phyloP scores from a whole-genome alignment of 2,888 invertebrate genomes.

The Acleris sparsana region DNA sequence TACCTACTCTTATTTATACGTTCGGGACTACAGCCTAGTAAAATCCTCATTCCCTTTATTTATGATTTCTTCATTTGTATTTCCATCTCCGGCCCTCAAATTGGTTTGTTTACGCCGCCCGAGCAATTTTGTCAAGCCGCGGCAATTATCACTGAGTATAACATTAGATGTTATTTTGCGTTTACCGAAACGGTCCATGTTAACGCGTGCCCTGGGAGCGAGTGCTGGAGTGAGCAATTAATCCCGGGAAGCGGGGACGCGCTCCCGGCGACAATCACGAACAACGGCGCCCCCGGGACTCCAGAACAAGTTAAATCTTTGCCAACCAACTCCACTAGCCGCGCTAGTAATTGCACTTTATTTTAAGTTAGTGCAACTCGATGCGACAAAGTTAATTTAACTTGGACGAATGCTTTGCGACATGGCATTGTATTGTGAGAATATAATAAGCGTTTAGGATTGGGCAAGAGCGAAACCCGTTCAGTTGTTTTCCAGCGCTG shows the following conservation, averaged over 20 bases:
- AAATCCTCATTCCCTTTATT: constrained; percentile 2
- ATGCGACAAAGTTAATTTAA: constrained; percentile 34
- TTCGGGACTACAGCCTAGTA: not conserved
- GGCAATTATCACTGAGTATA: constrained; percentile 70
- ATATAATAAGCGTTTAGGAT: too few species aligned
- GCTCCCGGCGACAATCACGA: constrained; percentile 77
- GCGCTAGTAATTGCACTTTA: constrained; percentile 44
- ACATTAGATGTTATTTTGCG: constrained; percentile 76
- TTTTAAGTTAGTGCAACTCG: constrained; percentile 44
- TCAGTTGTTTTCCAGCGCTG: too few species aligned
- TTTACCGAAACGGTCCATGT: constrained; percentile 64
- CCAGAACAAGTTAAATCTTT: constrained; percentile 76
- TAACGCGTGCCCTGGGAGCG: constrained; percentile 76
- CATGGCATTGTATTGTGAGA: not conserved
- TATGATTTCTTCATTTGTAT: constrained; percentile 10
- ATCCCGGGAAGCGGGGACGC: constrained; percentile 53
- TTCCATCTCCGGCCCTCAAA: constrained; percentile 14
- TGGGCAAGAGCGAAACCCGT: too few species aligned
- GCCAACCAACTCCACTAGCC: constrained; percentile 61
- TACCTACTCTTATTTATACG: too few species aligned
- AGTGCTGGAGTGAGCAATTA: constrained; percentile 75
- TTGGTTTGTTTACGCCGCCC: constrained; percentile 27
- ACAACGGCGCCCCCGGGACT: constrained; percentile 75
- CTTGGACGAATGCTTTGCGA: constrained; percentile 24
- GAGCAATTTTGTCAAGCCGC: constrained; percentile 43